phyloP scores from a whole-genome alignment of 2,113 vertebrate species.

The Nanorana parkeri region DNA sequence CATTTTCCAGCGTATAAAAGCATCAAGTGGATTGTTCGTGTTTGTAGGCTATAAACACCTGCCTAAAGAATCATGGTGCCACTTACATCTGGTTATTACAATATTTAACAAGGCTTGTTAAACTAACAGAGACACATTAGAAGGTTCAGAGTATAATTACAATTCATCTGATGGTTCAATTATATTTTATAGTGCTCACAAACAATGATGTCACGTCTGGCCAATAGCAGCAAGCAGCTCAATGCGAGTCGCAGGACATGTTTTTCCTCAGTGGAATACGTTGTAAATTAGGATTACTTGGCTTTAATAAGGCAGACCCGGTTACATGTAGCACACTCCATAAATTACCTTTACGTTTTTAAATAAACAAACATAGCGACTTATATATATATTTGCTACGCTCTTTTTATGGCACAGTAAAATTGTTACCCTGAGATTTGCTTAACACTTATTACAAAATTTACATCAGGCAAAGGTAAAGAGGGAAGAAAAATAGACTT shows the following conservation, averaged over 20 bases:
- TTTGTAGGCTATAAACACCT: conserved; percentile 50
- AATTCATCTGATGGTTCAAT: conserved; percentile 85
- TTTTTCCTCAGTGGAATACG: conserved; percentile 76
- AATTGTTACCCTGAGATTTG: conserved; percentile 86
- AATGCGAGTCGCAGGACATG: conserved; percentile 72
- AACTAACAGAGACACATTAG: conserved; percentile 79
- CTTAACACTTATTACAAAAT: conserved; percentile 85
- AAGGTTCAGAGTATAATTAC: conserved; percentile 84
- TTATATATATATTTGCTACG: conserved; percentile 85
- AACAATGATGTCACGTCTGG: conserved; percentile 82
- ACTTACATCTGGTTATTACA: conserved; percentile 71
- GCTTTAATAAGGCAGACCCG: conserved; percentile 76
- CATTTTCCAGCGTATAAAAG: conserved; percentile 52
- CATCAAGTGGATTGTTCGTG: conserved; percentile 43
- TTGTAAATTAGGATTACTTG: conserved; percentile 77
- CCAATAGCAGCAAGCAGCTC: conserved; percentile 72
- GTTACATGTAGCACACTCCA: conserved; percentile 84
- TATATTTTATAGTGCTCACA: conserved; percentile 83
- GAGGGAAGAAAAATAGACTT: conserved; percentile 82
- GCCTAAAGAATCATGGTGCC: conserved; percentile 35
- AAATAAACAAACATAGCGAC: conserved; percentile 83
- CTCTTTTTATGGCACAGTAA: conserved; percentile 85
- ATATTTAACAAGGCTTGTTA: conserved; percentile 73
- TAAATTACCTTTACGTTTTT: conserved; percentile 84
- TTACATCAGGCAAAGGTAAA: conserved; percentile 81